These are phyloP conservation scores for Carassius auratus DNA, from an alignment of 2,113 vertebrate genomes.

Conservation along the genomic window DNA sequence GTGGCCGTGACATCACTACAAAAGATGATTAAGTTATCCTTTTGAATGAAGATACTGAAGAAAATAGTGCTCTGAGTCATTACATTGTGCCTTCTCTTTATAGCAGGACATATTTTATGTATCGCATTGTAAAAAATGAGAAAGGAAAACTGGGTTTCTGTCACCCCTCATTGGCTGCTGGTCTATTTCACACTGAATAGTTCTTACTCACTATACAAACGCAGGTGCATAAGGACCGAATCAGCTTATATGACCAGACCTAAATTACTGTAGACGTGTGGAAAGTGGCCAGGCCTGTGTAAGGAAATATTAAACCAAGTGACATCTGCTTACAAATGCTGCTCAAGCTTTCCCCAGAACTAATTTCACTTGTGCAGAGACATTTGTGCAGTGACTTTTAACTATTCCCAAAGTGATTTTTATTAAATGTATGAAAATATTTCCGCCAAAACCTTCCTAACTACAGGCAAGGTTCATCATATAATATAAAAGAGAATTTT, in stretches of 20 bases:
- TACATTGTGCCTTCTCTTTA: conserved; percentile 49
- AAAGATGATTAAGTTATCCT: conserved; percentile 58
- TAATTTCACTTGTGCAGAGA: not conserved
- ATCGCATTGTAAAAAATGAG: conserved; percentile 36
- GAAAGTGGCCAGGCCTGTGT: not conserved
- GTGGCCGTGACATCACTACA: conserved; percentile 38
- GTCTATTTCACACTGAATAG: conserved; percentile 31
- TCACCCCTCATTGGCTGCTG: conserved; percentile 44
- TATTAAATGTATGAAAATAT: not conserved
- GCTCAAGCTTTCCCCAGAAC: not conserved
- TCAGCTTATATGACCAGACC: not conserved
- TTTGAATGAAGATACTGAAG: conserved; percentile 46
- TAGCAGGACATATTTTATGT: conserved; percentile 44
- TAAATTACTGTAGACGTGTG: conserved; percentile 14
- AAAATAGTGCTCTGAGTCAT: conserved; percentile 47
- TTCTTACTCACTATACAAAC: conserved; percentile 34
- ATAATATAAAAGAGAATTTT: not conserved
- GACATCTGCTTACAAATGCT: not conserved
- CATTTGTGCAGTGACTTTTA: not conserved
- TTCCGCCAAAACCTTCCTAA: not conserved
- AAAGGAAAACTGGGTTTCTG: conserved; percentile 41
- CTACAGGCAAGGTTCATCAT: not conserved
- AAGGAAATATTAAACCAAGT: not conserved
- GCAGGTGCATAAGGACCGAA: not conserved
- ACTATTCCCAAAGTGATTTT: not conserved